Evolutionary conservation across 2,888 invertebrate species (phyloP), one percentile per base, ranked within the genome.

Genomic region (Lycaena phlaeas): DNA sequence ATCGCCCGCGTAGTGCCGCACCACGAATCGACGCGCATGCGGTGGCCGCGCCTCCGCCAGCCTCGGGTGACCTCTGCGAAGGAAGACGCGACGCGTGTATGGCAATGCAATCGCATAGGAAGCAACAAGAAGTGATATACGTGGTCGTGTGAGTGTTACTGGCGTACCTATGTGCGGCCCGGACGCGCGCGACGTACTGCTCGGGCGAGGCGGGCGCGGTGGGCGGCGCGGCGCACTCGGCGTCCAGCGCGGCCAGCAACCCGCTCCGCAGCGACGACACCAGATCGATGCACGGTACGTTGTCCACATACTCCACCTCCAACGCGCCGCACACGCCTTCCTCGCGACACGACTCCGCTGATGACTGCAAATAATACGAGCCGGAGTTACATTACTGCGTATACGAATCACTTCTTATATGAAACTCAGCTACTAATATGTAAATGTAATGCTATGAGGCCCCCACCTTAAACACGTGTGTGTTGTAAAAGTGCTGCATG

Each of bases 401-500:
- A n/a, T n/a, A n/a, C n/a, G n/a, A n/a, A n/a, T n/a, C n/a, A n/a
- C n/a, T n/a, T n/a, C n/a, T n/a, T n/a, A n/a, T n/a, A n/a, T n/a
- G n/a, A n/a, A n/a, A n/a, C n/a, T n/a, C n/a, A n/a, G 2, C 15
- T 1, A 9, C n/a, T 25, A 25, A 12, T 12, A 5, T 9, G 7
- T 14, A n/a, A n/a, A n/a, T n/a, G n/a, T n/a, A n/a, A 7, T 15
- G 9, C 22, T 14, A 25, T 11, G 6, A 2, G 10, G n/a, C 5
- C 1, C 1, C 3, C 14, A 95, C 94, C 74, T 96, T 96, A 81
- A 97, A 97, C 56, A 97, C 95, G 76, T 97, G 96, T 40, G 96
- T 97, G 76, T 96, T 97, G 86, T 97, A 97, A 75, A 96, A 97
- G 75, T 97, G 97, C 72, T 97, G 97, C 95, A 97, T 95, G 22